These are phyloP conservation scores for Austrofundulus limnaeus DNA, from an alignment of 2,113 vertebrate genomes.

Conservation along the genomic window DNA sequence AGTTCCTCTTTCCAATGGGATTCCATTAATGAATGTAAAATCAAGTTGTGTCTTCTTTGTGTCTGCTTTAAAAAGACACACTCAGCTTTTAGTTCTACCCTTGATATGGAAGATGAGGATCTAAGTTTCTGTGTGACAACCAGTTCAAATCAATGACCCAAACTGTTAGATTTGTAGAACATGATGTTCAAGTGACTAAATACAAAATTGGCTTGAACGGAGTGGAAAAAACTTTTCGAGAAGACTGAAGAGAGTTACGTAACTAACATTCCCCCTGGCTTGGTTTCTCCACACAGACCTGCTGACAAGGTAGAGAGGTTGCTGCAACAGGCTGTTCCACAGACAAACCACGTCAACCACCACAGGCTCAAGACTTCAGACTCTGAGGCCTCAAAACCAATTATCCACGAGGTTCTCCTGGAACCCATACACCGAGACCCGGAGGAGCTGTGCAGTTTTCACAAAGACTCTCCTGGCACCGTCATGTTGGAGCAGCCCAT, in stretches of 20 bases:
- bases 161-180: not conserved
- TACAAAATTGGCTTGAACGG: not conserved
- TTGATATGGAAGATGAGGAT: not conserved
- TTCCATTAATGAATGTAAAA: slow-evolving; percentile 18
- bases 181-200: slow-evolving; percentile 5
- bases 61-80: not conserved
- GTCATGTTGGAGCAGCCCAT: slow-evolving; percentile 59
- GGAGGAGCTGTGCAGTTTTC: slow-evolving; percentile 72
- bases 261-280: not conserved
- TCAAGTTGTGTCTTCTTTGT: slow-evolving; percentile 6
- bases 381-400: slow-evolving; percentile 4
- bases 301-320: slow-evolving; percentile 47
- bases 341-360: slow-evolving; percentile 82
- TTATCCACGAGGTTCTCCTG: slow-evolving; percentile 61
- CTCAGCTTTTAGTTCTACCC: not conserved
- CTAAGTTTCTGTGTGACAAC: slow-evolving; percentile 2
- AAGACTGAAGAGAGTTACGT: not conserved
- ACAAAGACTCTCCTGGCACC: slow-evolving; percentile 75
- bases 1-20: slow-evolving; percentile 4
- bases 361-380: slow-evolving; percentile 26
- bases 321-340: slow-evolving; percentile 81
- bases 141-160: slow-evolving; percentile 6
- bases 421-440: slow-evolving; percentile 77
- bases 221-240: slow-evolving; percentile 17
- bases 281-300: slow-evolving; percentile 74